These are phyloP conservation scores for Leucophenga montana DNA, from an alignment of 2,888 invertebrate species.

Conservation along the genomic window DNA sequence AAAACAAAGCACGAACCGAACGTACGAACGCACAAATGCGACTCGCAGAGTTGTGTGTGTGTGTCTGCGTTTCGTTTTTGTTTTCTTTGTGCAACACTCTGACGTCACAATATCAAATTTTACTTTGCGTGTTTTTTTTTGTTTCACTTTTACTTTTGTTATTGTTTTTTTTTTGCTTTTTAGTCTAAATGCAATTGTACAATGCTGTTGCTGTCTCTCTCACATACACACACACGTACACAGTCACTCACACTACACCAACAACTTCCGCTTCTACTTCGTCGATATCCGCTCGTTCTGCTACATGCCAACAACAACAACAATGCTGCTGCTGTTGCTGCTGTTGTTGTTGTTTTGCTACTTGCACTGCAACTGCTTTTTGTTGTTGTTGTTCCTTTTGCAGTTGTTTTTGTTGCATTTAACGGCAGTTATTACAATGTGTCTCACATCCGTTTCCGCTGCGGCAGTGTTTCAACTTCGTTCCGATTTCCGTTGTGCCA, in stretches of 20 bases:
- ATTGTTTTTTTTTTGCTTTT: background rate
- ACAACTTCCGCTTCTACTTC: too few relatives aligned
- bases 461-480: background rate
- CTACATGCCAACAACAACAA: background rate
- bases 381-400: conserved; percentile 2
- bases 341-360: conserved; percentile 1
- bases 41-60: background rate
- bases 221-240: conserved; percentile 15
- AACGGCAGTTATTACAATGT: conserved; percentile 17
- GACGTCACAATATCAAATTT: conserved; percentile 5
- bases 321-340: background rate
- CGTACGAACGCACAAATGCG: background rate
- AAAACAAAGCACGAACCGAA: too few relatives aligned
- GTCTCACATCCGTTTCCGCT: conserved; percentile 6
- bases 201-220: conserved; percentile 6
- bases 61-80: background rate
- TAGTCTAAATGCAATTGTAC: background rate
- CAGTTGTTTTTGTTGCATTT: conserved; percentile 25
- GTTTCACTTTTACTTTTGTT: conserved; percentile 16
- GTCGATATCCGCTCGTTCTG: conserved; percentile 1
- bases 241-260: background rate
- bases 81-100: conserved; percentile 2
- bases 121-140: background rate
- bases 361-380: background rate
- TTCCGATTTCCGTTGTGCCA: background rate